These are phyloP conservation scores for Cossypha dichroa DNA, from an alignment of 2,797 vertebrate genomes.

Conservation along the genomic window DNA sequence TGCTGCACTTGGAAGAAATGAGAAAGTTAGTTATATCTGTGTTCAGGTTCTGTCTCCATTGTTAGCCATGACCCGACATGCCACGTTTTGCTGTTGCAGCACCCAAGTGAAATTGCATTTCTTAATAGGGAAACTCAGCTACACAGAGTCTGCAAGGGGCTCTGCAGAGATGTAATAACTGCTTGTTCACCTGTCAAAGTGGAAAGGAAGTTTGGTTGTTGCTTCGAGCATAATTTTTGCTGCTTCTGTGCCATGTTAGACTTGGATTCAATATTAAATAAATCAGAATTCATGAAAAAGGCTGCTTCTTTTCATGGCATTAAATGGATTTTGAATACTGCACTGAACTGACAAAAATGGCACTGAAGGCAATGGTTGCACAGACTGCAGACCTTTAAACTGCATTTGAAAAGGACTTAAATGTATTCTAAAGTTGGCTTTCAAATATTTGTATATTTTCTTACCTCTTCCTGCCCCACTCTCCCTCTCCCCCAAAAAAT, in stretches of 20 bases:
- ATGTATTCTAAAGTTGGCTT: conserved; percentile 31
- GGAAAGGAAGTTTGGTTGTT: conserved; percentile 31
- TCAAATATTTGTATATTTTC: conserved; percentile 41
- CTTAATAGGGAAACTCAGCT: background rate
- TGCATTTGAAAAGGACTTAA: conserved; percentile 54
- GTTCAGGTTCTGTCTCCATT: background rate
- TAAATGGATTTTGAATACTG: conserved; percentile 50
- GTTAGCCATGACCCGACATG: background rate
- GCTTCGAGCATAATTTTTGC: conserved; percentile 22
- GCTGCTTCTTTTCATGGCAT: conserved; percentile 51
- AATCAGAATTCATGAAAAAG: conserved; percentile 42
- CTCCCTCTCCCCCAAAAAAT: background rate
- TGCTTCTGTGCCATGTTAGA: background rate
- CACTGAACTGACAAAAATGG: conserved; percentile 43
- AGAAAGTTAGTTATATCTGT: background rate
- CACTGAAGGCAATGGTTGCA: conserved; percentile 4
- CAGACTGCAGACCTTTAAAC: conserved; percentile 35
- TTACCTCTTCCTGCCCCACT: background rate
- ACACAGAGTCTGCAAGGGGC: background rate
- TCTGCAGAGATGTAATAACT: conserved; percentile 19
- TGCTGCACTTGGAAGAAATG: background rate
- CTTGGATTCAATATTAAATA: conserved; percentile 41
- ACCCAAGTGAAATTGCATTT: conserved; percentile 24
- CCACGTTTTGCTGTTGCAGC: background rate
- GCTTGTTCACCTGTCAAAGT: conserved; percentile 26